phyloP scores from a whole-genome alignment of 2,888 invertebrate species.

The Drymonia ruficornis region DNA sequence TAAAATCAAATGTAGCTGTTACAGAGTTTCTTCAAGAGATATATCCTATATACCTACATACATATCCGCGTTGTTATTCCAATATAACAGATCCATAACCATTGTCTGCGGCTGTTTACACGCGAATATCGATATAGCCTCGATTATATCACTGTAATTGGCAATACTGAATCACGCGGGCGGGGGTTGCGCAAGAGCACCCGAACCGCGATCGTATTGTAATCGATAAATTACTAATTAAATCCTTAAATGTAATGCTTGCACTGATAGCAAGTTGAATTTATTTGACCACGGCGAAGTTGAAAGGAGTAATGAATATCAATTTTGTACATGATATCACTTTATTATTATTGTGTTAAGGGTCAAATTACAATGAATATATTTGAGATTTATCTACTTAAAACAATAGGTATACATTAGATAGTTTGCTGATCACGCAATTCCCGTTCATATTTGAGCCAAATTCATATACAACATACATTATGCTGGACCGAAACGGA shows the following conservation, averaged over 20 bases:
- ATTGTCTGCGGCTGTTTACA: not conserved
- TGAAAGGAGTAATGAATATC: not conserved
- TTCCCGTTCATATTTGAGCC: too few relatives aligned
- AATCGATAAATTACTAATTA: constrained; percentile 4
- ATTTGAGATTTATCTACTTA: too few relatives aligned
- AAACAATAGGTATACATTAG: too few relatives aligned
- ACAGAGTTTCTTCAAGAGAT: too few relatives aligned
- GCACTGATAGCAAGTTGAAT: not conserved
- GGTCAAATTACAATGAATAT: too few relatives aligned
- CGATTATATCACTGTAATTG: constrained; percentile 5
- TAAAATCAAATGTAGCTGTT: too few relatives aligned
- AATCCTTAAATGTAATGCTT: not conserved
- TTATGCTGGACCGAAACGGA: too few relatives aligned
- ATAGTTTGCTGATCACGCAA: too few relatives aligned
- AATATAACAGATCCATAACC: not conserved
- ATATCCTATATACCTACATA: too few relatives aligned
- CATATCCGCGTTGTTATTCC: too few relatives aligned
- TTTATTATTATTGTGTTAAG: too few relatives aligned
- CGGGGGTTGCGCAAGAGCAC: constrained; percentile 1
- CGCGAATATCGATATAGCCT: constrained; percentile 4
- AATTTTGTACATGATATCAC: not conserved
- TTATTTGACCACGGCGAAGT: not conserved
- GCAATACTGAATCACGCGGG: constrained; percentile 2
- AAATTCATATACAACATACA: too few relatives aligned
- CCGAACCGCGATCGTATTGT: constrained; percentile 2